Evolutionary conservation across 2,113 vertebrate genomes (phyloP), one percentile per base, ranked within the genome.

Genomic region (Lepisosteus oculatus): DNA sequence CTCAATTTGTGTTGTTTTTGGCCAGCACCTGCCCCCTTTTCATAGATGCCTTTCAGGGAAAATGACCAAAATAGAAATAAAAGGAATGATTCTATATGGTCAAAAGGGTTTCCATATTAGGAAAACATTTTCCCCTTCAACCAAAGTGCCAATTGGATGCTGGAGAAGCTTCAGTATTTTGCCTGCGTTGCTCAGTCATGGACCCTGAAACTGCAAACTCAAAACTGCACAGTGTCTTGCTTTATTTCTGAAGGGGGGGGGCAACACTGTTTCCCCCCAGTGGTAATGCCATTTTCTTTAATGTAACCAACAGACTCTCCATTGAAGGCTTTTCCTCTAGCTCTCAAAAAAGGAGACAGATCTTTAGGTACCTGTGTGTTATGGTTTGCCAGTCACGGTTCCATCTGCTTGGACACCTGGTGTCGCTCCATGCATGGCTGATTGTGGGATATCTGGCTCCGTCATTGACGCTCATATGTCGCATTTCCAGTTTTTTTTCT

Each of bases 341-440:
- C 88, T 96, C 94, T 90, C 95, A 94, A 93, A 94, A 93, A 86
- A 91, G 91, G 93, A 95, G 95, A 87, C 95, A 97, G 92, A 95
- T 94, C 85, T 97, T 96, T 95, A 94, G 95, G 95, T 95, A 94
- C 89, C 88, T 84, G 84, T 92, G 84, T 93, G 88, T 80, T 91
- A 74, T 90, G 82, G 91, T 85, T 92, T 91, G 85, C 83, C 81
- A 88, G 44, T 54, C 47, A 41, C 80, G 84, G 61, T 81, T 80
- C 83, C 75, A 77, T 75, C 68, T 77, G 78, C 82, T 59, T 59
- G 56, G 77, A 59, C 80, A 85, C 83, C 80, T 85, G 81, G 79
- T 86, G 47, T 83, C 90, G 92, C 90, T 89, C 84, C 84, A 82
- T 92, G 96, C 92, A 89, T 95, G 94, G 93, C 94, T 95, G 92